Evolutionary conservation across 2,888 invertebrate species (phyloP), one percentile per base, ranked within the genome.

Genomic region (Arge pagana): DNA sequence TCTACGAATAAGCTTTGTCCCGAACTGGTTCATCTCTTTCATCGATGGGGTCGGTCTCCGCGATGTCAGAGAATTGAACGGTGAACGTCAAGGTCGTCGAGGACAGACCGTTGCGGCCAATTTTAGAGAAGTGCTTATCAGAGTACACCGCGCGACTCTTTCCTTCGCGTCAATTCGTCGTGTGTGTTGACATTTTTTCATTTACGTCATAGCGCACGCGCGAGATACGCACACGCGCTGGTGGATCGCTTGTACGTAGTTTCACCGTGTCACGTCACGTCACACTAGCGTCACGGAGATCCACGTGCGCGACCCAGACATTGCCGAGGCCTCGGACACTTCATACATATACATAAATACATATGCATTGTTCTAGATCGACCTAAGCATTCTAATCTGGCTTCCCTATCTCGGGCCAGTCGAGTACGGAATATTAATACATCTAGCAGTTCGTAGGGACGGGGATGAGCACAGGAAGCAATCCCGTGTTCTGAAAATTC

Each of bases 221-320:
- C 8, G 26, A 26, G 26, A 26, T 7, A 26, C 26, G n/a, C n/a
- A n/a, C n/a, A n/a, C n/a, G n/a, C n/a, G n/a, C n/a, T 26, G 7
- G n/a, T 26, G 8, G 8, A 26, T 26, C 7, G n/a, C n/a, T 10
- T 26, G n/a, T 26, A n/a, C n/a, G n/a, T 26, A 26, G n/a, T 7
- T 26, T 7, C n/a, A 26, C 7, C 19, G 18, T 13, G 6, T n/a
- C n/a, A n/a, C 15, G 42, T 42, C 30, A 42, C 42, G 42, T 42
- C 30, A 19, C 19, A 11, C 7, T 42, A 19, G 30, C 42, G 30
- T 30, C 42, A 30, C 28, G 7, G 19, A 30, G 19, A 13, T 42
- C 30, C 42, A 42, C 42, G 42, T 28, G 42, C 13, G 42, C 42
- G 30, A 42, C 42, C 42, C 42, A 42, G 42, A 42, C 42, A 42